phyloP scores from a whole-genome alignment of 2,113 vertebrate species.

The Suncus etruscus region DNA sequence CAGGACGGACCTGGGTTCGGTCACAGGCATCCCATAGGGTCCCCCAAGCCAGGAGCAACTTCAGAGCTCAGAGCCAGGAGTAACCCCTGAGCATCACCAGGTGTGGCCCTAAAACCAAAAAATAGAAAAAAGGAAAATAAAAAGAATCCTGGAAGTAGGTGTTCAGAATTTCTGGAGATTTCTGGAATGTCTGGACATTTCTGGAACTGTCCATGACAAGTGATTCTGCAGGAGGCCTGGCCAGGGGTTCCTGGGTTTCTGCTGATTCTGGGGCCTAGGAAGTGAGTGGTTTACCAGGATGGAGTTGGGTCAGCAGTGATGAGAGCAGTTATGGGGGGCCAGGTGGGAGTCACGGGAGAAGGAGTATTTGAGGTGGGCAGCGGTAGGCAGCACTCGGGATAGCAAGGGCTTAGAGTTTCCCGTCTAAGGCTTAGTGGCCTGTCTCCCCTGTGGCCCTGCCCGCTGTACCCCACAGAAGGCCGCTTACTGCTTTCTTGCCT shows the following conservation, averaged over 20 bases:
- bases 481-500: not conserved
- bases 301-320: not conserved
- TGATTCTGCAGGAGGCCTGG: not conserved
- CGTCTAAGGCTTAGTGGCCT: not conserved
- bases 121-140: no score
- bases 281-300: no score
- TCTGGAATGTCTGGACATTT: no score
- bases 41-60: no score
- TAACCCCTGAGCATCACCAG: no score
- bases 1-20: no score
- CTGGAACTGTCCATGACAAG: not conserved
- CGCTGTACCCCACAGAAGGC: not conserved
- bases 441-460: not conserved
- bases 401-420: not conserved
- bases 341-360: not conserved
- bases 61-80: no score
- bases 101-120: no score
- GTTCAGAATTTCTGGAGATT: not conserved
- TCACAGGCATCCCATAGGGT: no score
- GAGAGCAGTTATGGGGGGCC: not conserved
- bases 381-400: no score
- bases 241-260: not conserved
- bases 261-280: not conserved
- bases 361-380: no score
- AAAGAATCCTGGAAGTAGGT: not conserved